Evolutionary conservation across 1,140 invertebrate species (phyloP).

Genomic region (Drosophila bocki): DNA sequence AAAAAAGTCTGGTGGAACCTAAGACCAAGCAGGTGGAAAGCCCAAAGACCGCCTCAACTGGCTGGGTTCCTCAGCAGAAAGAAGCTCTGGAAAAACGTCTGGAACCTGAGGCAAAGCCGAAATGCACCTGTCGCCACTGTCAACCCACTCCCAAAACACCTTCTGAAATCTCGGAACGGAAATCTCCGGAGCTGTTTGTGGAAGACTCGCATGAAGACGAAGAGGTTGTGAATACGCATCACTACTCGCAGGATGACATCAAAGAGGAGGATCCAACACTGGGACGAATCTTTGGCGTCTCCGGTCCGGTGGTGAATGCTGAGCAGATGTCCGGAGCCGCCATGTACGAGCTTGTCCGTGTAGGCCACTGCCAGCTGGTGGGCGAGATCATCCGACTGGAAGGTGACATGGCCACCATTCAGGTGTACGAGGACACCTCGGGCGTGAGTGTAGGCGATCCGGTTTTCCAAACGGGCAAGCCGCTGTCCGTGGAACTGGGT

Average conservation of each 20-base stretch:
- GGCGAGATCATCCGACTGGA: conserved; percentile 99
- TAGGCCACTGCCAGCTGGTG: conserved; percentile 98
- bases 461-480: conserved; percentile 98
- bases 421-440: conserved; percentile 99
- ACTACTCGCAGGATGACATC: not conserved
- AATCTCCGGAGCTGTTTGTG: not conserved
- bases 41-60: too few relatives aligned
- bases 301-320: conserved; percentile 95
- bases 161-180: not conserved
- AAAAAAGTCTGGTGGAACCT: too few relatives aligned
- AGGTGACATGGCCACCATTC: conserved; percentile 99
- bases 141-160: not conserved
- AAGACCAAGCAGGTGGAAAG: too few relatives aligned
- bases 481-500: conserved; percentile 97
- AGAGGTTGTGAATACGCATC: not conserved
- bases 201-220: conserved; percentile 1
- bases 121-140: not conserved
- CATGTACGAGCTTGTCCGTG: conserved; percentile 99
- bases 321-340: conserved; percentile 99
- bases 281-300: conserved; percentile 11
- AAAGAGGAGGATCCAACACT: not conserved
- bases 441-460: conserved; percentile 99
- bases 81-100: too few relatives aligned
- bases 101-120: too few relatives aligned
- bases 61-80: too few relatives aligned